These are phyloP conservation scores for Hypomecis atomaria DNA, from an alignment of 2,888 invertebrate genomes.

Conservation along the genomic window DNA sequence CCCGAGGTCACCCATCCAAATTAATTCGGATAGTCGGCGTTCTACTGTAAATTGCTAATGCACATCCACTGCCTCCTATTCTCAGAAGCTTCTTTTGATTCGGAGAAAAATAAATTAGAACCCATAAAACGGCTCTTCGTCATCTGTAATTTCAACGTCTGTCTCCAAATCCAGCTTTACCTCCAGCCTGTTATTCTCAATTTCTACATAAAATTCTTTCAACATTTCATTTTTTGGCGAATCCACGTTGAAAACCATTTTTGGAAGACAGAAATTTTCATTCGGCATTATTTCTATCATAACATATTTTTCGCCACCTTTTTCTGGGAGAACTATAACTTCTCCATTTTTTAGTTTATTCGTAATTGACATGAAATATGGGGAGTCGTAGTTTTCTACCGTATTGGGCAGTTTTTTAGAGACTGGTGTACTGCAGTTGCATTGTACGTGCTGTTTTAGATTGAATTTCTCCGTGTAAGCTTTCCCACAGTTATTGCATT, in stretches of 20 bases:
- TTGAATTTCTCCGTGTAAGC: background rate
- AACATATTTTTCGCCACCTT: background rate
- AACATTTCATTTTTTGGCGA: background rate
- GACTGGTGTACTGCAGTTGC: no score
- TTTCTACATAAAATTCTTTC: slow-evolving; percentile 2
- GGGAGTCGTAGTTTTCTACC: background rate
- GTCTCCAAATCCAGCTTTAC: background rate
- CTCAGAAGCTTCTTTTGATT: no score
- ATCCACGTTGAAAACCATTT: no score
- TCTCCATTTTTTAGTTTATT: background rate
- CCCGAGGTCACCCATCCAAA: no score
- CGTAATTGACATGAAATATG: background rate
- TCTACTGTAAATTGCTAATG: no score
- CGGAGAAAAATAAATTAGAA: background rate
- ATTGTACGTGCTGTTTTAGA: background rate
- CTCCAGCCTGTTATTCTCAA: background rate
- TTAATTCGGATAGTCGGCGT: no score
- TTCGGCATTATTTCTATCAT: background rate
- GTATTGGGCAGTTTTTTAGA: no score
- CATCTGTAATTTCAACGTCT: slow-evolving; percentile 1
- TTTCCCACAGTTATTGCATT: background rate
- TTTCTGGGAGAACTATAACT: slow-evolving; percentile 2
- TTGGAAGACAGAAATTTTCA: background rate
- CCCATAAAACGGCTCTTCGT: background rate
- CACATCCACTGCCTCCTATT: no score